phyloP scores from a whole-genome alignment of 2,888 invertebrate genomes.

The Caenorhabditis doughertyi region DNA sequence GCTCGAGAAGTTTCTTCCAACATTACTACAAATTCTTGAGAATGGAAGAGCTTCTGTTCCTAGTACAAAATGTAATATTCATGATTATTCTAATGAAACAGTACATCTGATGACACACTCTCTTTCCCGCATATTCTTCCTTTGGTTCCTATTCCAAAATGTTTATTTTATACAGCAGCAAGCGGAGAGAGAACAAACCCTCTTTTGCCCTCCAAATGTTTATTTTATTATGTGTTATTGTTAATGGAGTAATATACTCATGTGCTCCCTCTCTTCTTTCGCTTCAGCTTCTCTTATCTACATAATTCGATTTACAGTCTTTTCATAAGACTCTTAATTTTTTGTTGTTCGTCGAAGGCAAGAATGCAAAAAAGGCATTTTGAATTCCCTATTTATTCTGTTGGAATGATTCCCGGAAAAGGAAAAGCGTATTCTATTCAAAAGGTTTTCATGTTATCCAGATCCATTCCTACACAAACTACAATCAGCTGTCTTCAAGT shows the following conservation, averaged over 20 bases:
- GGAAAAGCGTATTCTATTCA: background rate
- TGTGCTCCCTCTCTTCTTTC: slow-evolving; percentile 4
- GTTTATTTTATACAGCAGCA: slow-evolving; percentile 47
- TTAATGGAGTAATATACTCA: slow-evolving; percentile 17
- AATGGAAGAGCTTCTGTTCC: too few species aligned
- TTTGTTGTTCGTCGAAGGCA: background rate
- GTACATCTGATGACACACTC: slow-evolving; percentile 17
- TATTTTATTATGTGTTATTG: slow-evolving; percentile 41
- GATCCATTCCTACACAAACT: background rate
- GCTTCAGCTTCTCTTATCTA: background rate
- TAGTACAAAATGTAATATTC: too few species aligned
- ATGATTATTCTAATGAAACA: slow-evolving; percentile 15
- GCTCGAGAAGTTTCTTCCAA: too few species aligned
- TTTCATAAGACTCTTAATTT: background rate
- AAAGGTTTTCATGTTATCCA: slow-evolving; percentile 1
- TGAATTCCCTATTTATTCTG: too few species aligned
- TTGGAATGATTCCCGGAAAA: slow-evolving; percentile 7
- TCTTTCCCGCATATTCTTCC: background rate
- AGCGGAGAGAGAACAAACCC: background rate
- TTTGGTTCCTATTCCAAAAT: slow-evolving; percentile 2
- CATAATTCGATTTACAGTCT: background rate
- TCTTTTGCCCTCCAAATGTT: slow-evolving; percentile 27
- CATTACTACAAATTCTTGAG: too few species aligned
- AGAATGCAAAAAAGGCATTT: too few species aligned
- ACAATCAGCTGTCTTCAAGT: slow-evolving; percentile 46